These are phyloP conservation scores for Thaumatotibia leucotreta DNA, from an alignment of 1,140 invertebrate species.

Conservation along the genomic window DNA sequence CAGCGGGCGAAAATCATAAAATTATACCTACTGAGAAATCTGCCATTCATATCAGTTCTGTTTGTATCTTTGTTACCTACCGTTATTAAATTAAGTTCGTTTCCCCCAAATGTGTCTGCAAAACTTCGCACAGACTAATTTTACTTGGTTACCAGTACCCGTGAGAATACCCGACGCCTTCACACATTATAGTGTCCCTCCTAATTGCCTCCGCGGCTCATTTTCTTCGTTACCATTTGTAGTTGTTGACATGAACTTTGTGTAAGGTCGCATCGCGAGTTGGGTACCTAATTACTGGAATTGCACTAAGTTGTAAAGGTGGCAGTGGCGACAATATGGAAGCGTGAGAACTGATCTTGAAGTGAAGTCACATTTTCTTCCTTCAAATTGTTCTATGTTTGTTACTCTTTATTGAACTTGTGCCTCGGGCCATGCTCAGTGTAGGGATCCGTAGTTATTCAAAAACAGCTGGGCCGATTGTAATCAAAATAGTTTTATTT, in stretches of 20 bases:
- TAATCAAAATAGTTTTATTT: too few species aligned
- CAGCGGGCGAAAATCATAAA: too few species aligned
- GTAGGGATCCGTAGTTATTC: too few species aligned
- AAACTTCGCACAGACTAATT: not conserved
- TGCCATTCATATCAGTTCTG: not conserved
- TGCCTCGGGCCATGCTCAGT: too few species aligned
- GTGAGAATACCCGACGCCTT: slow-evolving; percentile 37
- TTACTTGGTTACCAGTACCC: slow-evolving; percentile 15
- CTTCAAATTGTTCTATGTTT: too few species aligned
- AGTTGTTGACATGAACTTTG: not conserved
- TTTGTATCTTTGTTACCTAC: not conserved
- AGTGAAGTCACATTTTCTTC: not conserved
- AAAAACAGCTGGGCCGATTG: too few species aligned
- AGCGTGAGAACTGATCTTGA: not conserved
- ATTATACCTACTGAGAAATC: too few species aligned
- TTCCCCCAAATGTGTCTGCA: not conserved
- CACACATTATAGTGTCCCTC: slow-evolving; percentile 36
- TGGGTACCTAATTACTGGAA: slow-evolving; percentile 1
- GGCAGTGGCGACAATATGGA: not conserved
- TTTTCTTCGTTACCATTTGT: slow-evolving; percentile 27
- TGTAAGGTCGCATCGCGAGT: not conserved
- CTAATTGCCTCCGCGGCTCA: slow-evolving; percentile 54
- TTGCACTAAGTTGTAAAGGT: not conserved
- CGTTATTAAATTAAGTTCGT: not conserved
- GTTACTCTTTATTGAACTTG: too few species aligned